Percentiles rank a stretch among this genome's conserved stretches.
Conservation (phyloP, 1,140 invertebrate genomes). For the Plodia interpunctella region DNA sequence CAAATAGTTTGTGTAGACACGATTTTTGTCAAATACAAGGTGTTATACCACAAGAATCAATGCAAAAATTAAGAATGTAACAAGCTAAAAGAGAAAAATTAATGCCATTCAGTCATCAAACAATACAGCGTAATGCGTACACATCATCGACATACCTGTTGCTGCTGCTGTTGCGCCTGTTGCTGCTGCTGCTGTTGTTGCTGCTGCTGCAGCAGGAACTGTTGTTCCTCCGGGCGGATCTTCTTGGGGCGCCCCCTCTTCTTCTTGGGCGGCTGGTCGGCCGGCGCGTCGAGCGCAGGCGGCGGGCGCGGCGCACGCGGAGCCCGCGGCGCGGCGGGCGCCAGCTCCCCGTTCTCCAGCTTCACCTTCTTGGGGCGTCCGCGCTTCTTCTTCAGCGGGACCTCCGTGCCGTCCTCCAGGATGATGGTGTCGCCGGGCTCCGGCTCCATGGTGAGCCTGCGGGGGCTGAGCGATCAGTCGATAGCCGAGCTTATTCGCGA, state of each 20-base stretch:
- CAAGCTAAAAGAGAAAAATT: no score
- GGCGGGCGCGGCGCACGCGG: constrained; percentile 73
- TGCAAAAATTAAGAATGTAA: no score
- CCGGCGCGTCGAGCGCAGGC: constrained; percentile 42
- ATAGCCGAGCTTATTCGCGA: neutral
- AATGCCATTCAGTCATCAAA: no score
- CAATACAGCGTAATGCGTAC: no score
- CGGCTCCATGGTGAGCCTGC: constrained; percentile 73
- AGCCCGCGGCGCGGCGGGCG: constrained; percentile 77
- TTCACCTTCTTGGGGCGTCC: constrained; percentile 93
- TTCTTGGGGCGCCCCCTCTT: constrained; percentile 91
- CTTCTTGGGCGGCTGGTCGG: constrained; percentile 84
- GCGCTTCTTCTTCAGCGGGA: constrained; percentile 90
- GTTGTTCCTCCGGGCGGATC: constrained; percentile 80
- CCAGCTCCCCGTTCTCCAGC: constrained; percentile 81
- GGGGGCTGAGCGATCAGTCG: constrained; percentile 22
- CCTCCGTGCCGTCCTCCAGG: constrained; percentile 79
- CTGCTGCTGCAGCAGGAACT: constrained; percentile 66
- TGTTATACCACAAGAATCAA: no score
- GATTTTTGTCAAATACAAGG: no score
- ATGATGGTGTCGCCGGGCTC: constrained; percentile 71
- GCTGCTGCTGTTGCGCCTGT: constrained; percentile 30
- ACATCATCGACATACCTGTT: constrained; percentile 6
- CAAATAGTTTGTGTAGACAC: no score
- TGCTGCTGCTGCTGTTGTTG: constrained; percentile 54